Evolutionary conservation across 1,140 invertebrate species (phyloP).

Genomic region (Drosophila kohkoa): DNA sequence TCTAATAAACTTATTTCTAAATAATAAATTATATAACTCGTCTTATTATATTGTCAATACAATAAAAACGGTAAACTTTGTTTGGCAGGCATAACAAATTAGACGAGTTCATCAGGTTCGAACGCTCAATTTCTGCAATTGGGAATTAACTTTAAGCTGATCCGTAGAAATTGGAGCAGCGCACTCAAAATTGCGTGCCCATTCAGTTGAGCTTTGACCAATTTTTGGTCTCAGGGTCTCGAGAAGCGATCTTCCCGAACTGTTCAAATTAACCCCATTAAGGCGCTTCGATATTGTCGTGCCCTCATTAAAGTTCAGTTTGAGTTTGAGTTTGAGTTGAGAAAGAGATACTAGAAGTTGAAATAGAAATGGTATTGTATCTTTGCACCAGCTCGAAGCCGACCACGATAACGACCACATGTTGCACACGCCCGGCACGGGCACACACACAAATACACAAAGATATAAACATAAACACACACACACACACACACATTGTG

Average conservation of each 20-base stretch:
- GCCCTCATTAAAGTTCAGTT: slow-evolving; percentile 32
- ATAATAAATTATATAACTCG: too few relatives aligned
- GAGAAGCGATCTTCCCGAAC: slow-evolving; percentile 1
- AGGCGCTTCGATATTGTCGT: slow-evolving; percentile 24
- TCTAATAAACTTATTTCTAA: too few relatives aligned
- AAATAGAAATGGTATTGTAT: slow-evolving; percentile 31
- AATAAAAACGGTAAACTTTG: too few relatives aligned
- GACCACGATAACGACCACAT: slow-evolving; percentile 48
- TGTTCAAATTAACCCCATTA: slow-evolving; percentile 41
- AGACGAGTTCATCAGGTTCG: too few relatives aligned
- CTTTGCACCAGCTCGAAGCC: slow-evolving; percentile 25
- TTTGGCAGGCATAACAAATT: too few relatives aligned
- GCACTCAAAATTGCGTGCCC: slow-evolving; percentile 1
- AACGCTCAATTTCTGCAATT: too few relatives aligned
- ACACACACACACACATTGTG: neutral
- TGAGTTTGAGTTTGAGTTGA: slow-evolving; percentile 35
- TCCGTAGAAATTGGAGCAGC: neutral
- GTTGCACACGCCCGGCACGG: slow-evolving; percentile 51
- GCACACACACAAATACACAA: slow-evolving; percentile 26
- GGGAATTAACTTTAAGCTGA: neutral
- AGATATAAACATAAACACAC: neutral
- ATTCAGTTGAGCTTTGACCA: neutral
- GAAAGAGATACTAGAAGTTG: neutral
- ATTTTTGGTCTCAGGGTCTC: neutral
- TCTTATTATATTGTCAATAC: too few relatives aligned